Evolutionary conservation across 2,113 vertebrate species (phyloP), one percentile per base, ranked within the genome.

Genomic region (Neolamprologus toae): DNA sequence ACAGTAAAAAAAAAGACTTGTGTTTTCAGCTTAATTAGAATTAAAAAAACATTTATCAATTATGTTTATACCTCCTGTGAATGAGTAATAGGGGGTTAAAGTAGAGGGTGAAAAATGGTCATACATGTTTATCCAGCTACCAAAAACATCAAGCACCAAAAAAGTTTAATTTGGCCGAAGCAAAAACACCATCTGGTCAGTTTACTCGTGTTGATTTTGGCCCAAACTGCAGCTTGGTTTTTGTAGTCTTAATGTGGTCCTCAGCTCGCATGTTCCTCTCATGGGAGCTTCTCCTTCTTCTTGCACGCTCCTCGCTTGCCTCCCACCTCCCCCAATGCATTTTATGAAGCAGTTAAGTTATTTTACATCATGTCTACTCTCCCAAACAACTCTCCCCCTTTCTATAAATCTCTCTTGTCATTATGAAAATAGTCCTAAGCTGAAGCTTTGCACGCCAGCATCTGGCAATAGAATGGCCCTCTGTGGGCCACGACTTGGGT

Each of bases 271-370:
- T 84, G 55, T 37, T 90, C 85, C 61, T 86, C 92, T 90, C 90
- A 49, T 84, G 93, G 92, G 92, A 90, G 82, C 73, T 86, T 92
- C 88, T 92, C 82, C 87, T 90, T 88, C 90, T 88, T 83, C 53
- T 21, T 8, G 9, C 63, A 80, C 33, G n/a, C 73, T 12, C 13
- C 73, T 37, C 11, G 9, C 84, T 35, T 9, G 2, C 37, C 55
- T 19, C 49, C 51, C 63, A 14, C 71, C 63, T 28, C 54, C 16
- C 49, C 89, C 12, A 6, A 31, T 81, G 81, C 87, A 90, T 93
- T 93, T 95, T 91, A 94, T 89, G 90, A 93, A 92, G 91, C 95
- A 92, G 93, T 94, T 91, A 94, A 95, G 90, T 95, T 95, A 92
- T 94, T 95, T 95, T 93, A 95, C 95, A 96, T 93, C 92, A 90